Percentiles rank a stretch among this genome's conserved stretches.
These are phyloP conservation scores for human (Homo sapiens) DNA, from an alignment of 2,113 vertebrate genomes.

Conservation along the genomic window DNA sequence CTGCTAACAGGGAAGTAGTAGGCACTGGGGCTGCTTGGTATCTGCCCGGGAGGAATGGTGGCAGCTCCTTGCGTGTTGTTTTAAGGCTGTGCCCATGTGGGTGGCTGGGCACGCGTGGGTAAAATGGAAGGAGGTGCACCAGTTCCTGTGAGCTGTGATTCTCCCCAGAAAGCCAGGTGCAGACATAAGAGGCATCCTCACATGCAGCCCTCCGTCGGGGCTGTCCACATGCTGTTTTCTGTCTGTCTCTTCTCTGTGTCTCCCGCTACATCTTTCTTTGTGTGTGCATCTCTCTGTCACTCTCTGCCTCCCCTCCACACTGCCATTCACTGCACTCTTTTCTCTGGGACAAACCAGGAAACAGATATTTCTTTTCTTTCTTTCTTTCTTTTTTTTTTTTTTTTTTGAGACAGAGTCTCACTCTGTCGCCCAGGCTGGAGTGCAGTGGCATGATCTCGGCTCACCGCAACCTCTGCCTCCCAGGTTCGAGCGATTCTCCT, in stretches of 20 bases:
- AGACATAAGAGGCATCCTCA: fast-evolving
- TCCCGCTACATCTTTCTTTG: not conserved
- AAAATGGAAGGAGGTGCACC: fast-evolving
- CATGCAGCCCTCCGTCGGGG: no score
- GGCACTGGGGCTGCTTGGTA: fast-evolving
- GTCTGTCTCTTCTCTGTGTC: not conserved
- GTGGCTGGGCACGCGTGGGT: not conserved
- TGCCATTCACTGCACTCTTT: not conserved
- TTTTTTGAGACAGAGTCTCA: no score
- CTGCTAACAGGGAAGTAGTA: not conserved
- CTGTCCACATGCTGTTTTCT: not conserved
- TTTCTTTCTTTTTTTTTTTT: no score
- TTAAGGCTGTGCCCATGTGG: not conserved
- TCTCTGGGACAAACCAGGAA: not conserved
- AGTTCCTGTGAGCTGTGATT: fast-evolving
- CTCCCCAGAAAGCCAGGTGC: not conserved
- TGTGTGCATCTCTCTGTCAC: not conserved
- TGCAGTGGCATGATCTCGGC: no score
- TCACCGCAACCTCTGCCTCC: no score
- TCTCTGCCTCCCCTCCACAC: not conserved
- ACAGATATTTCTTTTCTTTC: not conserved
- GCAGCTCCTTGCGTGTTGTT: not conserved
- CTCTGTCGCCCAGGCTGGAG: no score
- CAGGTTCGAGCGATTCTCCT: no score
- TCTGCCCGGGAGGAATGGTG: not conserved